These are phyloP conservation scores for Pantherophis vulpinus DNA, from an alignment of 2,797 vertebrate genomes.

Conservation along the genomic window DNA sequence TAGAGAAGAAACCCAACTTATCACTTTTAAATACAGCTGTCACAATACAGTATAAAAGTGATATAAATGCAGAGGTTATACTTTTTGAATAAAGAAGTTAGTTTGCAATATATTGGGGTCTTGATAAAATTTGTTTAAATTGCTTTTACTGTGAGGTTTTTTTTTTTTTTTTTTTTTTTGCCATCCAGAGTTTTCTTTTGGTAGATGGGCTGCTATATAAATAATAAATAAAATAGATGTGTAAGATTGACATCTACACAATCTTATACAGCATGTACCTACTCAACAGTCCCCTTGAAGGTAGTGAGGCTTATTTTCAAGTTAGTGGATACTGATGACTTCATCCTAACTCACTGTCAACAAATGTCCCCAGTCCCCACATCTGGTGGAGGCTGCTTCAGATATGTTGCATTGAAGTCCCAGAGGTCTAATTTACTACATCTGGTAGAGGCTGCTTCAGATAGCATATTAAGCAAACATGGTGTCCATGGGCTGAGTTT, in stretches of 20 bases:
- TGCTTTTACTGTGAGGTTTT: background rate
- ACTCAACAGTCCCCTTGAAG: background rate
- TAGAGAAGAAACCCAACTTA: background rate
- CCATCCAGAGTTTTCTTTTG: background rate
- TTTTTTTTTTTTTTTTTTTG: background rate
- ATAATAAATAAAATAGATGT: background rate
- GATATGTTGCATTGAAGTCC: background rate
- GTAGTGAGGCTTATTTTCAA: background rate
- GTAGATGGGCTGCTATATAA: background rate
- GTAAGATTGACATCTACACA: background rate
- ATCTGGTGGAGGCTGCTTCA: background rate
- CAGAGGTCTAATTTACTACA: background rate
- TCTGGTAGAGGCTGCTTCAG: background rate
- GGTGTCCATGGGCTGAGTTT: background rate
- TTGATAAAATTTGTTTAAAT: background rate
- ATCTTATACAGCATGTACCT: background rate
- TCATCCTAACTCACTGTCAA: background rate
- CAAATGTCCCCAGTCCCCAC: background rate
- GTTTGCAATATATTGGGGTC: background rate
- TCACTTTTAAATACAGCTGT: background rate
- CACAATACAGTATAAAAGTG: background rate
- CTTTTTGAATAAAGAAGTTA: background rate
- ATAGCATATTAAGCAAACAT: background rate
- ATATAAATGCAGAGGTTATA: background rate
- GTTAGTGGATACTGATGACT: background rate